Evolutionary conservation across 2,797 vertebrate species (phyloP), one percentile per base, ranked within the genome.

Genomic region (Helarctos malayanus): DNA sequence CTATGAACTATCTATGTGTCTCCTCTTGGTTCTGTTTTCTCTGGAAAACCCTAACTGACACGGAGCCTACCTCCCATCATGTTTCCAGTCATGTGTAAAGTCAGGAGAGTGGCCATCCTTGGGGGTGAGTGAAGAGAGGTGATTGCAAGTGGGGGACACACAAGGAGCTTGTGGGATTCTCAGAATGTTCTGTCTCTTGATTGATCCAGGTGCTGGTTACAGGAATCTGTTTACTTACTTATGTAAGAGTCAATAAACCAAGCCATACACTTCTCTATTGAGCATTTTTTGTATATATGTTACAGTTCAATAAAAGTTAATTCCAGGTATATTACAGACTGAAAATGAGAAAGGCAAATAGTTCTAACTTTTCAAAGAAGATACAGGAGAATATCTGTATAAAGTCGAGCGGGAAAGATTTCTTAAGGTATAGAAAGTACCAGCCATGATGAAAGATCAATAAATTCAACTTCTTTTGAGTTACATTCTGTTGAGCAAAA

Each of bases 301-400:
- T 41, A 25, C 18, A 52, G 19, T 41, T 81, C 35, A 94, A 68
- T 93, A 69, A 79, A 88, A 57, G 63, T 91, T 81, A 61, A 94
- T 73, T 94, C 65, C 54, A 63, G 54, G 19, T 79, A 65, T 76
- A 32, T 80, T 57, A 71, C 15, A 61, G 41, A 69, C 75, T 11
- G 19, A 49, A 49, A 47, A 59, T 49, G 49, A 93, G 63, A 81
- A 80, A 88, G 25, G n/a, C 32, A 76, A 56, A 49, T 69, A 69
- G 59, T 35, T 81, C 54, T 65, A 45, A 85, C 19, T 94, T 88
- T 73, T 63, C 71, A 29, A 61, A 88, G 65, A 61, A 65, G 45
- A 52, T 61, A 94, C 19, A 45, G 15, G 56, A 63, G 68, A 61
- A 61, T 94, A 80, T 80, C 63, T 81, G 57, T 27, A 81, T 57